These are phyloP conservation scores for Ichneumoninae sp. DNA, from an alignment of 2,888 invertebrate genomes.

Conservation along the genomic window DNA sequence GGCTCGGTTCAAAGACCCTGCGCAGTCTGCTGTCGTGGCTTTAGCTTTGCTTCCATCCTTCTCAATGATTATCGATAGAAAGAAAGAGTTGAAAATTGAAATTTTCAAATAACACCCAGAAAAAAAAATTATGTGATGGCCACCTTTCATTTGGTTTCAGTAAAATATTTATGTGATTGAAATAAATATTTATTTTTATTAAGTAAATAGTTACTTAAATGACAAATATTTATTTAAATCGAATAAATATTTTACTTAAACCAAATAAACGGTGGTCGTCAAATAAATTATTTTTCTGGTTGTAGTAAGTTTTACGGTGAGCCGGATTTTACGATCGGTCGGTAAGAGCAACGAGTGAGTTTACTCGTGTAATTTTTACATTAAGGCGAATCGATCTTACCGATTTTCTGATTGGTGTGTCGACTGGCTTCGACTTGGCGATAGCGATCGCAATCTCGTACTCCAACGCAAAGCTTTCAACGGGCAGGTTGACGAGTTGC, in stretches of 20 bases:
- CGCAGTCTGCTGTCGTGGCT: background rate
- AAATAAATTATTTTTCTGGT: background rate
- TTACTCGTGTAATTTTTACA: background rate
- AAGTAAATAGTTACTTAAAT: too few relatives aligned
- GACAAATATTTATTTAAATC: too few relatives aligned
- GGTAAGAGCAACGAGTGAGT: background rate
- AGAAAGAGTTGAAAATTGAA: too few relatives aligned
- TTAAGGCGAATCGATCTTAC: background rate
- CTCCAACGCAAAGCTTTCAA: slow-evolving; percentile 47
- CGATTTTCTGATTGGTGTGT: slow-evolving; percentile 17
- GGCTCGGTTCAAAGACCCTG: slow-evolving; percentile 15
- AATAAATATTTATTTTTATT: too few relatives aligned
- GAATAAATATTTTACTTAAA: too few relatives aligned
- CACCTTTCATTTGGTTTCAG: too few relatives aligned
- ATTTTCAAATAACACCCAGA: too few relatives aligned
- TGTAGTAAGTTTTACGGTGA: background rate
- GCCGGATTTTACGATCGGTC: background rate
- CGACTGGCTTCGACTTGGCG: background rate
- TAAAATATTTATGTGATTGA: too few relatives aligned
- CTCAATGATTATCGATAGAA: background rate
- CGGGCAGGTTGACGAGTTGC: slow-evolving; percentile 26
- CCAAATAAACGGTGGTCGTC: too few relatives aligned
- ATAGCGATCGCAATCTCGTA: slow-evolving; percentile 21
- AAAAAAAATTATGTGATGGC: too few relatives aligned
- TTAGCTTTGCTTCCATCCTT: background rate